Conservation (phyloP, 2,113 vertebrate genomes). For the Pycnonotus jocosus region DNA sequence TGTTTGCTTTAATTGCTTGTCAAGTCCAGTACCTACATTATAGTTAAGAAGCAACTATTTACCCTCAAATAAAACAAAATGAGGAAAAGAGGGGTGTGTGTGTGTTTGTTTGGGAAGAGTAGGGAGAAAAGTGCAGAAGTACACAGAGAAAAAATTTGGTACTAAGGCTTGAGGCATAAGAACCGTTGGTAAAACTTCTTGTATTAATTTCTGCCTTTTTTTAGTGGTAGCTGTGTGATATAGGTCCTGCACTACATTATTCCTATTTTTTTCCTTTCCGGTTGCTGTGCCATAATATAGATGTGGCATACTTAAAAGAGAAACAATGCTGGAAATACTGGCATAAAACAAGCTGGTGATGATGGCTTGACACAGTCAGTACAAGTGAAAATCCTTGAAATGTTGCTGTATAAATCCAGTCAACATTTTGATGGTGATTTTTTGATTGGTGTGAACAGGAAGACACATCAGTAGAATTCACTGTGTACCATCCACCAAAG, state of each 20-base stretch:
- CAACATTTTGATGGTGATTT: not conserved
- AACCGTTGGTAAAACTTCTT: not conserved
- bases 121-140: not conserved
- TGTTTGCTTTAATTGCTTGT: slow-evolving; percentile 92
- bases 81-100: not conserved
- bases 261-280: not conserved
- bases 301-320: not conserved
- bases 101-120: not conserved
- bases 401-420: not conserved
- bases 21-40: slow-evolving; percentile 78
- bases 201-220: not conserved
- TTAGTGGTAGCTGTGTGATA: not conserved
- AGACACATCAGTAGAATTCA: not conserved
- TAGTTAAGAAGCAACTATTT: slow-evolving; percentile 75
- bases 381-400: not conserved
- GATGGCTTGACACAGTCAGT: not conserved
- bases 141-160: not conserved
- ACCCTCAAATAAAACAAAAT: slow-evolving; percentile 49
- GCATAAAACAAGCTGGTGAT: not conserved
- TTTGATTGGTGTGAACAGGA: not conserved
- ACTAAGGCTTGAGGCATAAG: not conserved
- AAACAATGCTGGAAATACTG: not conserved
- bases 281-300: not conserved
- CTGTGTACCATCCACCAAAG: not conserved
- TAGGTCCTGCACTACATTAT: not conserved